These are phyloP conservation scores for Pseudobourletiella spinata DNA, from an alignment of 1,140 invertebrate genomes.

Conservation along the genomic window DNA sequence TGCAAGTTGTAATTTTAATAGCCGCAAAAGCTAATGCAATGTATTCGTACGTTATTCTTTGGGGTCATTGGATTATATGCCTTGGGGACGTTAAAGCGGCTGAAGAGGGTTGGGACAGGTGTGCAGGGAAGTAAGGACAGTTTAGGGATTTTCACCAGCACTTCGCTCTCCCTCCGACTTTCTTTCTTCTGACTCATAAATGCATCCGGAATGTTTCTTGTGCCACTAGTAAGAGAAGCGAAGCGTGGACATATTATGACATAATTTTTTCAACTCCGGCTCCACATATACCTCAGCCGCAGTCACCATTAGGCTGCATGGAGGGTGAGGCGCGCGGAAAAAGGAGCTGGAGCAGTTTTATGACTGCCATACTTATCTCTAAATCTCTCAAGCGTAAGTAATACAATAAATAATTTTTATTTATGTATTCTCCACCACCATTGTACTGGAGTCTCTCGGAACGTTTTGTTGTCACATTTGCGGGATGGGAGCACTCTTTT, in stretches of 20 bases:
- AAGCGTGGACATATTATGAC: constrained; percentile 7
- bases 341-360: neutral
- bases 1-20: no score
- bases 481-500: neutral
- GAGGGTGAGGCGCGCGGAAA: neutral
- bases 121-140: neutral
- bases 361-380: neutral
- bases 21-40: no score
- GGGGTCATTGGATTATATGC: no score
- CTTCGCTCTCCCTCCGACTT: no score
- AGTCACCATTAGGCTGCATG: neutral
- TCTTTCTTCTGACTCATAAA: neutral
- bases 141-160: no score
- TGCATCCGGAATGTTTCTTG: constrained; percentile 4
- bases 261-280: no score
- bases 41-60: no score
- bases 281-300: no score
- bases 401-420: constrained; percentile 11
- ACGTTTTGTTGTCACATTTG: constrained; percentile 2
- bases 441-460: neutral
- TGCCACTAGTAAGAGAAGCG: constrained; percentile 4
- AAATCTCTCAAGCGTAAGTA: constrained; percentile 4
- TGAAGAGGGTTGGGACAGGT: neutral
- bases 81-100: neutral
- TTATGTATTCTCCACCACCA: neutral